Evolutionary conservation across 2,888 invertebrate species (phyloP), one percentile per base, ranked within the genome.

Genomic region (Ormyrus labotus): DNA sequence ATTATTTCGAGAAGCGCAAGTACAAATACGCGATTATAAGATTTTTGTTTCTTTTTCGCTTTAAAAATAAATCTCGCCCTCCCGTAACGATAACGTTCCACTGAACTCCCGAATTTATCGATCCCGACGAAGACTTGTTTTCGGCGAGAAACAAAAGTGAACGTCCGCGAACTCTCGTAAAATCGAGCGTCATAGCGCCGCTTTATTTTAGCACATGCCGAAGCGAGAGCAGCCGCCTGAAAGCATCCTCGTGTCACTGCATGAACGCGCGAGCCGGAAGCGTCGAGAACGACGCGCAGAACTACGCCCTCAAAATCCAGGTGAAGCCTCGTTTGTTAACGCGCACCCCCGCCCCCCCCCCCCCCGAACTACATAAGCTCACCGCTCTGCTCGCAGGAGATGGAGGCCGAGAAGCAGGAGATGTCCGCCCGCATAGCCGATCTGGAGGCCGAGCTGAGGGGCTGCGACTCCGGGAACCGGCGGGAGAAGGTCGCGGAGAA

Each of bases 401-500:
- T 89, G 76, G 89, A 89, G 69, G 63, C 70, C 6, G 85, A 89
- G 74, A 89, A 86, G 78, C 87, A 87, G 71, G 85, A 86, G 65
- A 84, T 89, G 86, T 53, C 75, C 4, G 74, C 77, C 47, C 85
- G 85, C 68, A 88, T 90, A 63, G 61, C 76, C 4, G 85, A 89
- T 13, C 74, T 90, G 58, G 89, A 90, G 78, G 83, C 83, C 51
- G 86, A 88, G 68, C 72, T 90, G n/a, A 84, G 85, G 9, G 80
- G 71, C 45, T 84, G 82, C 60, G 74, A 83, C 9, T 74, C 84
- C 0, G 86, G 81, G n/a, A 87, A 83, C 77, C 88, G 88, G 19
- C 86, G 87, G 48, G 87, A 87, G 78, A 90, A 89, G 78, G 86
- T 87, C 1, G 87, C 88, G 0, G 91, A 90, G 72, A 90, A 90